Base-by-base conservation (phyloP, 1,140 invertebrate species). In the Bicyclus anynana region DNA sequence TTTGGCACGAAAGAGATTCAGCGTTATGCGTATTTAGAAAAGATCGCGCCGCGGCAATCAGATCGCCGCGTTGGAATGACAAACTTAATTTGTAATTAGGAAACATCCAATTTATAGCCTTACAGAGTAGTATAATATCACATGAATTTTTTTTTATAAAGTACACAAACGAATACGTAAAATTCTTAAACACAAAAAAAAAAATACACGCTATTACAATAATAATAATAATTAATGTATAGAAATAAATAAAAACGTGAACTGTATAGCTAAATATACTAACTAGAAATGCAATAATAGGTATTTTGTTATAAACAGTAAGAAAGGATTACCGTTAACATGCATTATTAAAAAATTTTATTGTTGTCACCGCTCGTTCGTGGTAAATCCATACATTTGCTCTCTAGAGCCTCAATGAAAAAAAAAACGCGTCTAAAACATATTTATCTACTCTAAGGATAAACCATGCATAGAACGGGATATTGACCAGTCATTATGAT, bases 201-300 rank as follows among this genome's bases (percentile, higher is more conserved):
- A 77, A 82, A 76, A 81, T 85, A 84, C 75, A 84, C 74, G 71
- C 72, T 69, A 83, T 77, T 70, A 76, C 73, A 84, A 14, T 44
- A 44, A 17, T 44, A 38, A 17, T 38, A 13, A 81, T 79, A 73
- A 74, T 77, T 72, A 72, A 79, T 72, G 73, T 77, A 77, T 74
- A 66, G 74, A 69, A 82, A 77, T 82, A 87, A 85, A 84, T 80
- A 83, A 76, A 87, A 81, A 85, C 74, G 72, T 77, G 72, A 84
- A 80, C 70, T 79, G 77, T 85, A 84, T 75, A 83, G 80, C 75
- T 84, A 81, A 74, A n/a, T n/a, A n/a, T n/a, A n/a, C n/a, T n/a
- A n/a, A 77, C 81, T 87, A 87, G 75, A 87, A 87, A 87, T 87
- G 84, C 82, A 87, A 82, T 77, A 83, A n/a, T 69, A 77, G 67